Percentiles rank a stretch among this genome's conserved stretches.
Conservation (phyloP, 2,797 vertebrate genomes). For the Catharus ustulatus region DNA sequence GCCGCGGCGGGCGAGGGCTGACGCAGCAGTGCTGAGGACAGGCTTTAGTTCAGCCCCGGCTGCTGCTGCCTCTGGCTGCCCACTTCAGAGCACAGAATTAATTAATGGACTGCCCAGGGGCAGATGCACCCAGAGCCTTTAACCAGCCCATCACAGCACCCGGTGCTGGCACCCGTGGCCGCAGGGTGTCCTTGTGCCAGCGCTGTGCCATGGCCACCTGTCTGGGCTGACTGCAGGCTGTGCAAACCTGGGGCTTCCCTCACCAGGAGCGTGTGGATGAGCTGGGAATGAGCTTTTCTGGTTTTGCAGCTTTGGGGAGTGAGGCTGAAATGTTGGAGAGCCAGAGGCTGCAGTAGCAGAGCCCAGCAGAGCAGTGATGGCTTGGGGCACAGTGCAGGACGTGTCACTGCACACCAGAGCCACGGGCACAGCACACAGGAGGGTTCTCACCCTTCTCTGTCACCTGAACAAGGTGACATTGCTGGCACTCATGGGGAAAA, state of each 20-base stretch:
- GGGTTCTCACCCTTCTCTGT: fast-evolving
- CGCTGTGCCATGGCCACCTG: fast-evolving
- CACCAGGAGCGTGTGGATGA: fast-evolving
- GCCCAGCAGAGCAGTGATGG: background rate
- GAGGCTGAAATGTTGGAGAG: background rate
- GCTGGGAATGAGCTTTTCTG: background rate
- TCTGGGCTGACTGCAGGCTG: background rate
- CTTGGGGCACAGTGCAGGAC: background rate
- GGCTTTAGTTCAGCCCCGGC: background rate
- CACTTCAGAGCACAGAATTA: fast-evolving
- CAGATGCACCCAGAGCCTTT: background rate
- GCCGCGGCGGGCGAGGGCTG: background rate
- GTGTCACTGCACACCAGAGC: background rate
- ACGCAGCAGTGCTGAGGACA: background rate
- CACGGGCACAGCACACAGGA: fast-evolving
- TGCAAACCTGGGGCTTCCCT: background rate
- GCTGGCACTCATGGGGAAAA: background rate
- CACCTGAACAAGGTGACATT: background rate
- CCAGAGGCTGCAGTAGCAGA: background rate
- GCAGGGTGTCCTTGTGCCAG: background rate
- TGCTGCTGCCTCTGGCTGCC: background rate
- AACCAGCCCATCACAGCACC: background rate
- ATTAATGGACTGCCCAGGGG: background rate
- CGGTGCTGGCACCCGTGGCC: background rate
- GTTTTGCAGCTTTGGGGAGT: background rate